A percentile compares a stretch with the other conserved stretches of the same genome.
phyloP scores from a whole-genome alignment of 2,113 vertebrate genomes.

The Osmerus eperlanus region DNA sequence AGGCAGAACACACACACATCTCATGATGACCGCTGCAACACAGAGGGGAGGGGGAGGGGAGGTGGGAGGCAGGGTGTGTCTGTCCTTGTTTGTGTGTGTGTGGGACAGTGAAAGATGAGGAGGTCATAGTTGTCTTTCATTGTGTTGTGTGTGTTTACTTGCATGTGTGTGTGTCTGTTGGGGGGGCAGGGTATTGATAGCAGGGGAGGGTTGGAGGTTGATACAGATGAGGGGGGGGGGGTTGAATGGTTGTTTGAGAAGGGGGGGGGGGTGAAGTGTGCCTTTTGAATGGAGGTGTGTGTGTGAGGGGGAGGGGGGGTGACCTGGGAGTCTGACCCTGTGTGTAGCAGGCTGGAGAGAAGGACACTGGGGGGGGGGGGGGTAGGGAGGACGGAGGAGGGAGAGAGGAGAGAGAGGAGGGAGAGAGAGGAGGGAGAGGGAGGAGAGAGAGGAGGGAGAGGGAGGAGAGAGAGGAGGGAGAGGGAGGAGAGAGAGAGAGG shows the following conservation, averaged over 20 bases:
- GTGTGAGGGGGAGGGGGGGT: constrained; percentile 4
- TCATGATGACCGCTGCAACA: too few species aligned
- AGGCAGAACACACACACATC: too few species aligned
- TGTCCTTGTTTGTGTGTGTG: constrained; percentile 12
- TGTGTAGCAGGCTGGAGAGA: background rate
- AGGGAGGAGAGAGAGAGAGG: background rate
- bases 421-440: background rate
- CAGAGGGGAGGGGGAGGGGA: too few species aligned
- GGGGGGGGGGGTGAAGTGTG: background rate
- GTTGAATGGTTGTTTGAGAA: background rate
- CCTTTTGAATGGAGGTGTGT: constrained; percentile 2
- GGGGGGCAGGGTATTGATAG: background rate
- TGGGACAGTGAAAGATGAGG: constrained; percentile 9
- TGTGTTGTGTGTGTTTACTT: background rate
- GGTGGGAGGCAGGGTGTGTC: constrained; percentile 36
- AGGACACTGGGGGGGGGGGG: background rate
- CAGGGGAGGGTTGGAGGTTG: constrained; percentile 1
- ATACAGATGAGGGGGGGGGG: background rate
- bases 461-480: constrained; percentile 3
- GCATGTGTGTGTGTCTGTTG: constrained; percentile 16
- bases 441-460: background rate
- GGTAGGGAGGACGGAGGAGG: background rate
- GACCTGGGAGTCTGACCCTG: background rate
- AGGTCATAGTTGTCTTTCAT: background rate
- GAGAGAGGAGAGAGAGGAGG: background rate